Evolutionary conservation across 2,888 invertebrate genomes (phyloP), one percentile per base, ranked within the genome.

Genomic region (Rotaria socialis): DNA sequence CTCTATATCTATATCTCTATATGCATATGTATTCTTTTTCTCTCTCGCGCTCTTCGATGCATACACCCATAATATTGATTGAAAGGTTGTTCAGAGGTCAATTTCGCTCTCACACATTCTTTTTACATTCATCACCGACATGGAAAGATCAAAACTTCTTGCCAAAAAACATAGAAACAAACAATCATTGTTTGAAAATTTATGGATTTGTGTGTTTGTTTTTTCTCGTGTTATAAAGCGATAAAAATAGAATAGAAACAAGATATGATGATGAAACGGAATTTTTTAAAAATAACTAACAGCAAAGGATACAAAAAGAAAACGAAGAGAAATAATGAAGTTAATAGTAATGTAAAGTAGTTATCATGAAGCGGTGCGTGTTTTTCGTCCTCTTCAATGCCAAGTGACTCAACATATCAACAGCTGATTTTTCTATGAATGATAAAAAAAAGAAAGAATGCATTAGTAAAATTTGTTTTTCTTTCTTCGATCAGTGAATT

Each of bases 31-130:
- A 19, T 56, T 7, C 10, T 56, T 24, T 56, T 6, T 56, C 24
- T 27, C 35, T 35, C 27, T 35, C 14, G 67, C 19, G 16, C 19
- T 50, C 50, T 50, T 11, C 50, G 50, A 19, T 41, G 35, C 35
- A 67, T 14, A 35, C 35, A 41, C 35, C 35, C 67, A 35, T 67
- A 41, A 35, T 67, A 35, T 35, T 67, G 27, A 35, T 67, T 41
- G 67, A 67, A 67, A 67, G 67, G 67, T 67, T 67, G 67, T 67
- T 67, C 41, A 67, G 67, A 67, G 67, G 67, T 67, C 67, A 67
- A 67, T 67, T 67, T 67, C 35, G 67, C 41, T 27, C 27, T 67
- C 67, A 41, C 67, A 67, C 67, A 35, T 67, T 35, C 35, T 67
- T 19, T 67, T 41, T 67, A 14, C 5, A 16, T 35, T 35, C 67